These are phyloP conservation scores for Strix aluco DNA, from an alignment of 2,113 vertebrate species.

Conservation along the genomic window DNA sequence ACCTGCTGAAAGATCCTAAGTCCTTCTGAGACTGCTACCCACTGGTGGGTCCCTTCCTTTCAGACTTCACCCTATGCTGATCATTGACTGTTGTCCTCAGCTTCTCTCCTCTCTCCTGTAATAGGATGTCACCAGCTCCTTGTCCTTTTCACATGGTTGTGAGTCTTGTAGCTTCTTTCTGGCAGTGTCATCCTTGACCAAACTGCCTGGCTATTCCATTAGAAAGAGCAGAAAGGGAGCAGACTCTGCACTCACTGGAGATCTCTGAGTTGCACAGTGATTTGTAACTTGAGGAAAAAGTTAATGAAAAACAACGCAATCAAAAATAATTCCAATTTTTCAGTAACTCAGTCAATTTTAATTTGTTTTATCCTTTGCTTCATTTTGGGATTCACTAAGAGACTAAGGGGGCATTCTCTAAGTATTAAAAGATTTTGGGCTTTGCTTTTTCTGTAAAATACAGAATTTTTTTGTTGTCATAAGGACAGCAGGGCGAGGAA, in stretches of 20 bases:
- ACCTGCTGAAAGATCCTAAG: background rate
- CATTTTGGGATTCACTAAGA: background rate
- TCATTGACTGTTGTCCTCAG: background rate
- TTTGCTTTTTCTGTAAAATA: background rate
- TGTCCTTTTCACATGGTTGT: background rate
- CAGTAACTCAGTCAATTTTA: background rate
- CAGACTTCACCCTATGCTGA: background rate
- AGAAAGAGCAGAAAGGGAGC: background rate
- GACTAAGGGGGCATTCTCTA: background rate
- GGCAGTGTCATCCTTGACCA: background rate
- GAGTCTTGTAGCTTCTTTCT: background rate
- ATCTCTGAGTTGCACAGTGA: background rate
- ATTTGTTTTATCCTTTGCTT: background rate
- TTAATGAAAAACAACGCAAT: background rate
- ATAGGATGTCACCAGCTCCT: background rate
- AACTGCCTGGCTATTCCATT: background rate
- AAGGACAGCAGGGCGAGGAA: background rate
- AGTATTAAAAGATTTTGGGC: background rate
- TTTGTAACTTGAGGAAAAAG: background rate
- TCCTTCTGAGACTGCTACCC: background rate
- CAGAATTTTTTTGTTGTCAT: accelerated
- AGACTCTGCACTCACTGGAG: background rate
- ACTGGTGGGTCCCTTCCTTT: background rate
- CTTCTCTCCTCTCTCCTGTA: background rate
- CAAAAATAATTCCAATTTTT: background rate